A percentile compares a stretch with the other conserved stretches of the same genome.
Conservation (phyloP, 2,113 vertebrate species). For the Pagrus major region DNA sequence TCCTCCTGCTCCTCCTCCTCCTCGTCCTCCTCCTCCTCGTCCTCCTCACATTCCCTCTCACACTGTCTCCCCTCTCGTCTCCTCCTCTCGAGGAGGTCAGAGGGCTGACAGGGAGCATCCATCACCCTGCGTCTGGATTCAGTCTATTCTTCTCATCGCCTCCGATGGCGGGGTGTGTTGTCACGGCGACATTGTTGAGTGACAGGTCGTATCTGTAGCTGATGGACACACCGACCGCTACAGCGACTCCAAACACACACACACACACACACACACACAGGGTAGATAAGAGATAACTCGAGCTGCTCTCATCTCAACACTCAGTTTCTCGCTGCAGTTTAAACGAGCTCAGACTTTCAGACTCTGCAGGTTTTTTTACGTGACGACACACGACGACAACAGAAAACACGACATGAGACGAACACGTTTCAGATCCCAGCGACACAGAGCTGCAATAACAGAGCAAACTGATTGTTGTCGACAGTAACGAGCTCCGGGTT, state of each 20-base stretch:
- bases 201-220: slow-evolving; percentile 43
- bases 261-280: slow-evolving; percentile 13
- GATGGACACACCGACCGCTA: slow-evolving; percentile 8
- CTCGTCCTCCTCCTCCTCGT: neutral
- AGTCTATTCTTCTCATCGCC: slow-evolving; percentile 2
- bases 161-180: slow-evolving; percentile 10
- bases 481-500: rapidly evolving
- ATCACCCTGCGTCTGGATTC: neutral
- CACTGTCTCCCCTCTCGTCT: neutral
- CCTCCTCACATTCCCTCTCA: too few relatives aligned
- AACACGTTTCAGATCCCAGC: neutral
- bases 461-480: neutral
- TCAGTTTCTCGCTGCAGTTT: neutral
- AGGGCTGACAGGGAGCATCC: slow-evolving; percentile 42
- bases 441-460: neutral
- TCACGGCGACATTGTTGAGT: slow-evolving; percentile 45
- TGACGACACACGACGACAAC: neutral
- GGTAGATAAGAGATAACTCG: slow-evolving; percentile 10
- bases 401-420: neutral
- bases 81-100: slow-evolving; percentile 27
- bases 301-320: neutral
- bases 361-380: slow-evolving; percentile 21
- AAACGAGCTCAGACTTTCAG: neutral
- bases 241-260: neutral
- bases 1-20: neutral